Conservation (phyloP, 2,888 invertebrate genomes). For the Hirtodrosophila histrioides region DNA sequence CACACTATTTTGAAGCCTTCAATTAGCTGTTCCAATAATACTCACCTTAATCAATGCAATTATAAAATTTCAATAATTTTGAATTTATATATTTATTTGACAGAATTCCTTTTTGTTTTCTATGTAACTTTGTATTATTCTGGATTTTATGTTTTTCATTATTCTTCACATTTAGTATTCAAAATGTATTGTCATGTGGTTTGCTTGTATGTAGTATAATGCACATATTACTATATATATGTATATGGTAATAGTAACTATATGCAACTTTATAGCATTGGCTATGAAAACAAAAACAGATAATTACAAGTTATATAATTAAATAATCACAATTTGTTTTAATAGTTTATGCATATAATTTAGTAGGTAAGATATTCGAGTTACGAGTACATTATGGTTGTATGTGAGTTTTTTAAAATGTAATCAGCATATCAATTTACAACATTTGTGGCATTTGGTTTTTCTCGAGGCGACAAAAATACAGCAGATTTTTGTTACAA, state of each 20-base stretch:
- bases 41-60: background rate
- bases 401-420: conserved; percentile 41
- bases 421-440: conserved; percentile 80
- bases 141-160: conserved; percentile 9
- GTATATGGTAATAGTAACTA: conserved; percentile 50
- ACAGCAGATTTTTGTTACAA: conserved; percentile 57
- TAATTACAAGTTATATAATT: conserved; percentile 64
- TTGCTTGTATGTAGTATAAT: conserved; percentile 52
- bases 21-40: conserved; percentile 5
- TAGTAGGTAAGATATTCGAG: conserved; percentile 48
- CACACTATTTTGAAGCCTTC: background rate
- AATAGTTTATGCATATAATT: conserved; percentile 40
- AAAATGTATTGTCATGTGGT: conserved; percentile 81
- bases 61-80: conserved; percentile 9
- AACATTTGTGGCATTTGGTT: conserved; percentile 51
- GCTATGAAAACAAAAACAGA: conserved; percentile 38
- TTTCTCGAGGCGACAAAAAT: conserved; percentile 47
- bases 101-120: conserved; percentile 40
- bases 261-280: conserved; percentile 26
- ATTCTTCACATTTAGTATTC: conserved; percentile 65
- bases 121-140: conserved; percentile 38
- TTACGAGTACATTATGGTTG: conserved; percentile 30
- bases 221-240: conserved; percentile 22
- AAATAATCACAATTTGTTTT: conserved; percentile 70
- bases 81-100: conserved; percentile 53